These are phyloP conservation scores for Drosophila phalerata DNA, from an alignment of 2,888 invertebrate species.

Conservation along the genomic window DNA sequence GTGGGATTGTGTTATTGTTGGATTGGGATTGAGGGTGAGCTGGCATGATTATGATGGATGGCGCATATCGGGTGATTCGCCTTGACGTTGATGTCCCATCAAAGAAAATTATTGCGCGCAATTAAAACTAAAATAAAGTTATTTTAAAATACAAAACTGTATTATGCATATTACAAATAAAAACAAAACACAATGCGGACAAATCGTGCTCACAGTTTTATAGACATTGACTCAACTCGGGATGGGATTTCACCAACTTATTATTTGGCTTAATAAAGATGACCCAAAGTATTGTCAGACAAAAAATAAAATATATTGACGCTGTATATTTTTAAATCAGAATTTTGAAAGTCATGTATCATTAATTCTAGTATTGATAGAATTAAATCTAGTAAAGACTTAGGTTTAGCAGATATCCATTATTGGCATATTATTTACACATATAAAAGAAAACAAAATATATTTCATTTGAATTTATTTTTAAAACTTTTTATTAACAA, in stretches of 20 bases:
- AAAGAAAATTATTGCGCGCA: conserved; percentile 80
- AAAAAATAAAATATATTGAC: too few relatives aligned
- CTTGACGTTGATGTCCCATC: conserved; percentile 80
- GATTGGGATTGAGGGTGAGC: conserved; percentile 37
- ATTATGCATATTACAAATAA: conserved; percentile 50
- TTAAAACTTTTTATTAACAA: too few relatives aligned
- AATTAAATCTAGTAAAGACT: too few relatives aligned
- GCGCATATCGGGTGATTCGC: conserved; percentile 74
- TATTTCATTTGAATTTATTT: too few relatives aligned
- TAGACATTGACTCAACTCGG: conserved; percentile 29
- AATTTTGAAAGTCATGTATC: too few relatives aligned
- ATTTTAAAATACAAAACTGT: conserved; percentile 49
- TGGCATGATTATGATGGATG: conserved; percentile 73
- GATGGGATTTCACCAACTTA: background rate
- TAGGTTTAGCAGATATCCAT: too few relatives aligned
- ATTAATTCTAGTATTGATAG: too few relatives aligned
- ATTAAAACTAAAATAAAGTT: conserved; percentile 80
- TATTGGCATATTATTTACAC: too few relatives aligned
- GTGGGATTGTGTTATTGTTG: conserved; percentile 8
- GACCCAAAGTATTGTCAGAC: too few relatives aligned
- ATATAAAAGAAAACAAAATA: too few relatives aligned
- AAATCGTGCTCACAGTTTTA: conserved; percentile 27
- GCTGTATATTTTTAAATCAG: too few relatives aligned
- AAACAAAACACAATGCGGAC: conserved; percentile 1
- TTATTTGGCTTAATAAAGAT: too few relatives aligned